Conservation (phyloP, 2,797 vertebrate genomes). For the Chaetophractus vellerosus region DNA sequence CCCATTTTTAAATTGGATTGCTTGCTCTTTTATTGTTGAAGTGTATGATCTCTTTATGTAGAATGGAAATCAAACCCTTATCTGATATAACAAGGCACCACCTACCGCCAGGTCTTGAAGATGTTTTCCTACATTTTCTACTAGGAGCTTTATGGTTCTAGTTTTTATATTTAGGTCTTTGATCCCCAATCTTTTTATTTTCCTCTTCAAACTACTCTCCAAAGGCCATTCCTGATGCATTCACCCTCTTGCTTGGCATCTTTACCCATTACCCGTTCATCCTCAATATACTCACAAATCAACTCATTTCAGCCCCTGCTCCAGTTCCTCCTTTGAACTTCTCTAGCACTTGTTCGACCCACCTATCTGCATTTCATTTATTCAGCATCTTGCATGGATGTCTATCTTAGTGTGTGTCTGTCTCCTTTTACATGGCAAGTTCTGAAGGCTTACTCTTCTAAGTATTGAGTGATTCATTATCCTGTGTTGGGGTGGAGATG, state of each 20-base stretch:
- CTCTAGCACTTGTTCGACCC: neutral
- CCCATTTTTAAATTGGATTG: too few relatives aligned
- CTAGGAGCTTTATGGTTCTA: too few relatives aligned
- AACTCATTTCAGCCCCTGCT: neutral
- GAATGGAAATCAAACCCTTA: too few relatives aligned
- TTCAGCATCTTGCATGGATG: neutral
- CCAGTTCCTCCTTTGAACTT: neutral
- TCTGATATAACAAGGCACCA: too few relatives aligned
- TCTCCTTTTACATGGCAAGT: neutral
- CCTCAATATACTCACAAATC: too few relatives aligned
- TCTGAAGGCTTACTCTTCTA: neutral
- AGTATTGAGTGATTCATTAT: neutral
- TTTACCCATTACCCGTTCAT: neutral
- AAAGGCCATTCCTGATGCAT: neutral
- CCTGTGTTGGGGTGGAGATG: neutral
- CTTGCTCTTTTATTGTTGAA: too few relatives aligned
- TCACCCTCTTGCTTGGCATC: neutral
- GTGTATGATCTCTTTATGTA: too few relatives aligned
- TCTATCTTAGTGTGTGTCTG: neutral
- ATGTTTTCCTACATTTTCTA: too few relatives aligned
- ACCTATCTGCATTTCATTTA: neutral
- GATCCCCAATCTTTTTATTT: neutral
- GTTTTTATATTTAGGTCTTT: too few relatives aligned
- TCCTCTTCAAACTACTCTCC: neutral
- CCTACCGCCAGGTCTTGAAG: too few relatives aligned